Conservation (phyloP, 2,113 vertebrate species). For the Ochotona curzoniae region DNA sequence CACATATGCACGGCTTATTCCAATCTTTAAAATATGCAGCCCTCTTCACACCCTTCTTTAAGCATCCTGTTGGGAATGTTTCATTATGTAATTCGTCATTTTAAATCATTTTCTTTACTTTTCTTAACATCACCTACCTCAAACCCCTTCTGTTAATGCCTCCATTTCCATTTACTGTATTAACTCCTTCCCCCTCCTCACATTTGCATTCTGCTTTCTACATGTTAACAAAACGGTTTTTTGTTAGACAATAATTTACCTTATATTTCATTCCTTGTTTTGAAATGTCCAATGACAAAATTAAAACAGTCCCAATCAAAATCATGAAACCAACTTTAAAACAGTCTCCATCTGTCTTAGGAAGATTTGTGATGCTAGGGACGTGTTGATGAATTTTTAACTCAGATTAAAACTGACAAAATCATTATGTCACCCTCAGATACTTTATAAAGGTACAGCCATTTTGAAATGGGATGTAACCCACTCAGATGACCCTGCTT, state of each 20-base stretch:
- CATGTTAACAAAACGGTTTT: constrained; percentile 48
- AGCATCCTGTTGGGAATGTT: constrained; percentile 70
- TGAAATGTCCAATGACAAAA: constrained; percentile 72
- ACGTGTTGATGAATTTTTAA: constrained; percentile 75
- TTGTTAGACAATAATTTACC: constrained; percentile 67
- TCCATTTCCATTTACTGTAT: constrained; percentile 15
- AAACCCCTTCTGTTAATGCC: background rate
- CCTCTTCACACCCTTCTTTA: constrained; percentile 73
- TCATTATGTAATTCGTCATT: constrained; percentile 68
- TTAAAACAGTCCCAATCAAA: constrained; percentile 70
- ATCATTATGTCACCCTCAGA: constrained; percentile 59
- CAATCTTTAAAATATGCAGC: constrained; percentile 73
- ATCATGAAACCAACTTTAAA: constrained; percentile 82
- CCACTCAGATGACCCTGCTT: background rate
- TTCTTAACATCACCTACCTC: constrained; percentile 45
- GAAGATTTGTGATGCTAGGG: constrained; percentile 76
- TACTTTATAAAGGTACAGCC: background rate
- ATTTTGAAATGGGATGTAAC: background rate
- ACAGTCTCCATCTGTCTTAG: constrained; percentile 82
- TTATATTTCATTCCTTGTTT: constrained; percentile 65
- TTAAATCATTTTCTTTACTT: constrained; percentile 30
- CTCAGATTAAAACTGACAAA: constrained; percentile 79
- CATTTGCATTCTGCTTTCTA: constrained; percentile 9
- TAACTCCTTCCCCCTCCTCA: constrained; percentile 17
- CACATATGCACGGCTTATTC: constrained; percentile 65